Percentiles rank a stretch among this genome's conserved stretches.
phyloP scores from a whole-genome alignment of 2,888 invertebrate species.

The Archaeoteleia sp. region DNA sequence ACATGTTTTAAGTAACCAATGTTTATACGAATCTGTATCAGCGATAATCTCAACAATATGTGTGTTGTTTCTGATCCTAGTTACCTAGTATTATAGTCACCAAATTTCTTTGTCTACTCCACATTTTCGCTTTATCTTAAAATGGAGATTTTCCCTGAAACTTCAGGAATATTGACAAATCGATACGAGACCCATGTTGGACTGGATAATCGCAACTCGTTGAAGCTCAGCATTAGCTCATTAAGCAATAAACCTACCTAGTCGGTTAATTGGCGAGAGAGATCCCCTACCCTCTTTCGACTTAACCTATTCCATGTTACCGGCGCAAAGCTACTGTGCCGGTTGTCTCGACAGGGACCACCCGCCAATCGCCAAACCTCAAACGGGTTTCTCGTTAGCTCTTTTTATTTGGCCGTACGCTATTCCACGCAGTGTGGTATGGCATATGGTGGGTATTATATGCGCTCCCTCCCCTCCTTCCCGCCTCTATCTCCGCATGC shows the following conservation, averaged over 20 bases:
- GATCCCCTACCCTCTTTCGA: constrained; percentile 3
- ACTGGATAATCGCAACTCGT: constrained; percentile 67
- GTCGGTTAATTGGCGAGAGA: constrained; percentile 29
- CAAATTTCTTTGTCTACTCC: no score
- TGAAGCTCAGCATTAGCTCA: constrained; percentile 68
- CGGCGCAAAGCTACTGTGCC: constrained; percentile 21
- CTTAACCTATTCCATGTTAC: constrained; percentile 29
- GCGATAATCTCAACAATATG: no score
- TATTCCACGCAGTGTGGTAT: constrained; percentile 28
- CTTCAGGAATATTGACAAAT: constrained; percentile 15
- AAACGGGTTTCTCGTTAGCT: constrained; percentile 47
- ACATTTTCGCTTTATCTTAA: no score
- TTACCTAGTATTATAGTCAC: no score
- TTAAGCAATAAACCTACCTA: constrained; percentile 69
- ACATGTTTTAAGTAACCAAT: no score
- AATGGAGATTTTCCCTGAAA: constrained; percentile 11
- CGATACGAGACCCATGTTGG: constrained; percentile 48
- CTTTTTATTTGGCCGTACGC: constrained; percentile 31
- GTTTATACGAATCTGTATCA: no score
- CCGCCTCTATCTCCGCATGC: constrained; percentile 19
- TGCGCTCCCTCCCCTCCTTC: constrained; percentile 22
- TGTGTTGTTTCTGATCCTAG: no score
- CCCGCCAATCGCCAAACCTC: constrained; percentile 44
- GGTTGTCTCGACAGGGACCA: constrained; percentile 33
- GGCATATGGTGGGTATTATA: constrained; percentile 35